Evolutionary conservation across 2,797 vertebrate genomes (phyloP).

Genomic region (Halcyon smyrnensis): DNA sequence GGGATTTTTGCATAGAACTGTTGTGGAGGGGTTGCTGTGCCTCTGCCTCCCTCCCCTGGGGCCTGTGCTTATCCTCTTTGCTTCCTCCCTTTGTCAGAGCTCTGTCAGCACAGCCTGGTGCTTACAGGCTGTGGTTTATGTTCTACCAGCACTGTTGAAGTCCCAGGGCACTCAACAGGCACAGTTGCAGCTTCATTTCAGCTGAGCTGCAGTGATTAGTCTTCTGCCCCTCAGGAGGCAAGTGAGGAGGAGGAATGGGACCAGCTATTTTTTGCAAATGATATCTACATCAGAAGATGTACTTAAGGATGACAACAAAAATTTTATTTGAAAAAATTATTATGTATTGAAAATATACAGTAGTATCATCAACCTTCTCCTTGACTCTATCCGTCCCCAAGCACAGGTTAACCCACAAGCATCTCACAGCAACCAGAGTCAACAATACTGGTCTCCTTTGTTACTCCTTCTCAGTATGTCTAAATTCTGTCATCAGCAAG

Average conservation of each 20-base stretch:
- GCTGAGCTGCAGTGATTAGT: not conserved
- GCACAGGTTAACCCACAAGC: slow-evolving; percentile 59
- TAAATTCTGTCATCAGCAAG: slow-evolving; percentile 54
- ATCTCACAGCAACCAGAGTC: slow-evolving; percentile 54
- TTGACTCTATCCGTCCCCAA: slow-evolving; percentile 1
- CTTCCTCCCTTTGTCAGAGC: not conserved
- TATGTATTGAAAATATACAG: slow-evolving; percentile 81
- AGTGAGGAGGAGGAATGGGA: not conserved
- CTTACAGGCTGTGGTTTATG: not conserved
- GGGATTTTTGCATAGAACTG: not conserved
- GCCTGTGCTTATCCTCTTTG: not conserved
- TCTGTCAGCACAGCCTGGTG: not conserved
- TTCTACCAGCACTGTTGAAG: not conserved
- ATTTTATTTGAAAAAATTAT: slow-evolving; percentile 81
- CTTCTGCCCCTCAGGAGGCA: not conserved
- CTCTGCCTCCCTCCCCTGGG: not conserved
- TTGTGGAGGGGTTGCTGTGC: not conserved
- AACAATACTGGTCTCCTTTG: slow-evolving; percentile 16
- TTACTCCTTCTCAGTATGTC: not conserved
- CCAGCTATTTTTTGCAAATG: not conserved
- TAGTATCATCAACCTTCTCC: slow-evolving; percentile 58
- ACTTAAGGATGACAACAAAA: slow-evolving; percentile 73
- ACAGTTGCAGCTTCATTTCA: not conserved
- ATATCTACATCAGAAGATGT: not conserved
- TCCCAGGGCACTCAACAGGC: not conserved